Evolutionary conservation across 92 coral and sea anemone genomes (phyloP), one percentile per base, ranked within the genome.

Genomic region (Zoanthus sansibaricus): DNA sequence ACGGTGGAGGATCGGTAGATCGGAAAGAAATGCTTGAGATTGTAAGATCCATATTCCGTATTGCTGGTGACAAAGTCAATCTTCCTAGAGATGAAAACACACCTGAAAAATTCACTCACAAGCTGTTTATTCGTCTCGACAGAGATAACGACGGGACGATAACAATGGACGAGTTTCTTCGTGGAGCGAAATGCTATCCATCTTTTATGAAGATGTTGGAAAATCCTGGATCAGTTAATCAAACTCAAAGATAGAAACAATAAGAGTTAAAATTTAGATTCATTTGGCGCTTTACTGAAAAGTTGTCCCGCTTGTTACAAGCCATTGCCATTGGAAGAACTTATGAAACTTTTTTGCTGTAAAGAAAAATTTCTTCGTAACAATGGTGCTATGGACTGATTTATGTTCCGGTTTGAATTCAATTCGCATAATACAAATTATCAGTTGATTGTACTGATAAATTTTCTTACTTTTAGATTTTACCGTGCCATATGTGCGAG

Each of bases 131-230:
- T 79, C 94, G 91, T 76, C 94, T 97, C 9, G 99, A 97, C 75
- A 92, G 92, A 9, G 98, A 97, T 87, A 97, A 92, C 77, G 98
- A 94, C 82, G 99, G 99, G 1, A 92, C 94, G 61, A 92, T 97
- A 77, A 97, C 92, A 21, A 94, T 91, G 83, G 93, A 91, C 13
- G 99, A 97, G 61, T 97, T 97, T 89, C 89, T 97, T n/a, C 96
- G 98, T 2, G 99, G 99, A 7, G 97, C 96, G 20, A 94, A 97
- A 72, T 95, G 95, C 71, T 97, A 97, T 54, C 99, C 99, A 2
- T 91, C 98, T 32, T 96, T 97, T 51, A 97, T 97, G 99, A 94
- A 96, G 95, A 92, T 97, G 70, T 66, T 97, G 93, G 99, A 97
- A 77, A 94, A 92, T 71, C 97, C 97, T 21, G 94, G 83, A 67